A percentile compares a stretch with the other conserved stretches of the same genome.
Evolutionary conservation across 2,797 vertebrate genomes (phyloP).

Genomic region (Phrynocephalus vlangalii): DNA sequence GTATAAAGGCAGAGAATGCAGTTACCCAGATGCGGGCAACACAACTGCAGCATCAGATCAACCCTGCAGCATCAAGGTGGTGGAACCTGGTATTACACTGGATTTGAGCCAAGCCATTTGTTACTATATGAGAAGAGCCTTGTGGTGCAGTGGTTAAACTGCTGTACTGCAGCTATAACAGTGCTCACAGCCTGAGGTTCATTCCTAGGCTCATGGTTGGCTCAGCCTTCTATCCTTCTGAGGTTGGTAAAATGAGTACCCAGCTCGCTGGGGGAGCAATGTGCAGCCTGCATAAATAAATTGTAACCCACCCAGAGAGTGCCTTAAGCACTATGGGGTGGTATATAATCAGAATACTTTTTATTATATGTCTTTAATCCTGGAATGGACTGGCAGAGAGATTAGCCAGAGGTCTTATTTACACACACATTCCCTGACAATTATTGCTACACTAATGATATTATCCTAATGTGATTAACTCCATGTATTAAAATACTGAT

Average conservation of each 20-base stretch:
- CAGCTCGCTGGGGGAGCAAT: too few relatives aligned
- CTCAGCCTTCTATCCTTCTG: too few relatives aligned
- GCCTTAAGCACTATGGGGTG: too few relatives aligned
- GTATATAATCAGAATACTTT: not conserved
- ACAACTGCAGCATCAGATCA: not conserved
- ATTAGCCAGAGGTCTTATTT: not conserved
- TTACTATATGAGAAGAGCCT: not conserved
- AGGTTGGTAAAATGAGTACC: too few relatives aligned
- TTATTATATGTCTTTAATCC: not conserved
- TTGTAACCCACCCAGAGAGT: too few relatives aligned
- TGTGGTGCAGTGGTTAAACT: too few relatives aligned
- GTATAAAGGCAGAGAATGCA: conserved; percentile 49
- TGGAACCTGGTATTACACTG: fast-evolving
- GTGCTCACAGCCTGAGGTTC: too few relatives aligned
- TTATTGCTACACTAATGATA: not conserved
- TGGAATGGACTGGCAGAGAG: not conserved
- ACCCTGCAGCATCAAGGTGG: conserved; percentile 29
- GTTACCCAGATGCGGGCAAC: conserved; percentile 52
- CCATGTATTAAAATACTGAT: not conserved
- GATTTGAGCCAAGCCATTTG: conserved; percentile 44
- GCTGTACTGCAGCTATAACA: too few relatives aligned
- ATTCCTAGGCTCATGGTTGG: too few relatives aligned
- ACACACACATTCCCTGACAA: not conserved
- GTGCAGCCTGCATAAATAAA: too few relatives aligned
- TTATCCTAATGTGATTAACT: not conserved